Evolutionary conservation across 2,113 vertebrate species (phyloP), one percentile per base, ranked within the genome.

Genomic region (Sylvietta virens): DNA sequence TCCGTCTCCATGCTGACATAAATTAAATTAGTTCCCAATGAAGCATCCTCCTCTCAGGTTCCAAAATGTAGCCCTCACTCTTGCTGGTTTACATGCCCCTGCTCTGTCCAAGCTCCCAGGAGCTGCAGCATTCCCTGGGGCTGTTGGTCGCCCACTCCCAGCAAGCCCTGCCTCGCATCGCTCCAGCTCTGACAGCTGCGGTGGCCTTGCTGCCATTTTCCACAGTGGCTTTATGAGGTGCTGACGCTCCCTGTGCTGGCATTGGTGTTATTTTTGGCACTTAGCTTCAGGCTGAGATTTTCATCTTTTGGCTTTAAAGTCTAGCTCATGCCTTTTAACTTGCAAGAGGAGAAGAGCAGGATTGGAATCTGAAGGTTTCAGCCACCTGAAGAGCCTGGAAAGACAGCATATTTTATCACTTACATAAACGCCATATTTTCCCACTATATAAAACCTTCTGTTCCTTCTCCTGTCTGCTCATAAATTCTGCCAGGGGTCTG

Each of bases 241-340:
- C 81, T 90, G 60, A 71, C 0, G 13, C 62, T 94, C 62, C 57
- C 79, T 62, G 54, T 82, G 67, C 71, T 2, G 13, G 66, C 76
- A 76, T 4, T 7, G 3, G 50, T 93, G 92, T 92, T 96, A 93
- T 90, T 97, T 97, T 94, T 88, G 95, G 81, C 79, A 65, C 66
- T 96, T 72, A 77, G 85, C 96, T 97, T 94, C 11, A 0, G 92
- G 79, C 90, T 94, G 81, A 95, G 85, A 80, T 93, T 93, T 66
- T 94, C 88, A 87, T 94, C 84, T 97, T 94, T 93, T 94, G 95
- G 66, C 90, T 95, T 92, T 77, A 61, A 93, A 91, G 88, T 79
- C 62, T 91, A 53, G 61, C 57, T 94, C n/a, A 78, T 90, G 81
- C 78, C 88, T 97, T 95, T 96, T 64, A 86, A 86, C 74, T 88